Base-by-base conservation (phyloP, 2,113 vertebrate species). In the Tricholaema leucomelas region DNA sequence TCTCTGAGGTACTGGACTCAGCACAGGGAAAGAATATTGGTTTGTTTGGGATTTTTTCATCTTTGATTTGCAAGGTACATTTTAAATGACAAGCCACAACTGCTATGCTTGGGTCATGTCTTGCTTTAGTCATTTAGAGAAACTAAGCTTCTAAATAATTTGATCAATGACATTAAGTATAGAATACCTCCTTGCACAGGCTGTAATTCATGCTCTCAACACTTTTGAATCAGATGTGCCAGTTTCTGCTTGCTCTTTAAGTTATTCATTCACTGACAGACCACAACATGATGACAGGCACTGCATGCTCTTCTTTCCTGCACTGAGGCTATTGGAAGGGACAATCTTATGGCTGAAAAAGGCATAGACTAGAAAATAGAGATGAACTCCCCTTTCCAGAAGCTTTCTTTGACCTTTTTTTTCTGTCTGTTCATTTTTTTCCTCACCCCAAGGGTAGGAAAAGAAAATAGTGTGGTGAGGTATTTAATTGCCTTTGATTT, bases 371-470 rank as follows among this genome's bases (percentile, higher is more conserved):
- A 50, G 84, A 75, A 84, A 64, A 55, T 3, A 75, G 14, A n/a
- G 8, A 72, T 5, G 85, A 75, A 50, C 10, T 61, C 8, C 2
- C 18, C 16, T 83, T 86, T 35, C 30, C 13, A 64, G 30, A 87
- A 84, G 48, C 0, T 1, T 54, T 64, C 10, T 65, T 44, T 48
- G 48, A 72, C 18, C n/a, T 44, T 91, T 70, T 77, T 7, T 15
- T 46, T 6, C 10, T 75, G 21, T 42, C 13, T 58, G 82, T n/a
- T 81, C 10, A 54, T 50, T 24, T 3, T 64, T 81, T 46, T 74
- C 42, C 5, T 55, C 6, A 25, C 1, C 4, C 3, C 2, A 14
- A 78, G 15, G 7, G 20, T 27, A n/a, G 18, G 35, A 8, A n/a
- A 7, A 16, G 25, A 25, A 6, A 31, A 11, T 13, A 30, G 5